Conservation (phyloP, 2,113 vertebrate species). For the Triplophysa dalaica region DNA sequence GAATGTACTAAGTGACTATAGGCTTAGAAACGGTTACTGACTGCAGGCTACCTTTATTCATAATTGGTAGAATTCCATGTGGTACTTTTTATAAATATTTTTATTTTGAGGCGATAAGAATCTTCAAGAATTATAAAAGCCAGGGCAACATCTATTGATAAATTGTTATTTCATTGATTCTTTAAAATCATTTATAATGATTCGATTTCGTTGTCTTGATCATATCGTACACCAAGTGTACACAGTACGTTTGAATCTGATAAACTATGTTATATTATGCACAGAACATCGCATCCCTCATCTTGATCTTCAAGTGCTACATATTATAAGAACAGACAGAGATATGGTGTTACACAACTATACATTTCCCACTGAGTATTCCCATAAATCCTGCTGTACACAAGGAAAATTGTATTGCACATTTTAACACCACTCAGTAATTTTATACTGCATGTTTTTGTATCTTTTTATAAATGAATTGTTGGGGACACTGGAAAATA, state of each 20-base stretch:
- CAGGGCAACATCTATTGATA: not conserved
- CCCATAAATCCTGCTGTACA: not conserved
- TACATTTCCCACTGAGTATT: not conserved
- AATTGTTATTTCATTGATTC: not conserved
- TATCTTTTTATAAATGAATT: slow-evolving; percentile 1
- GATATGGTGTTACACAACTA: not conserved
- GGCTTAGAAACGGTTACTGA: not conserved
- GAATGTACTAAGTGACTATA: not conserved
- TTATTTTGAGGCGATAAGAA: not conserved
- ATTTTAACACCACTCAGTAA: not conserved
- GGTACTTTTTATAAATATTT: not conserved
- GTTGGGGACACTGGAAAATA: slow-evolving; percentile 1
- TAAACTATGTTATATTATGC: not conserved
- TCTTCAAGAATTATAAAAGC: not conserved
- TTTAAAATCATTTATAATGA: not conserved
- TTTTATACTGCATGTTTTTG: not conserved
- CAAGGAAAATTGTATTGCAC: not conserved
- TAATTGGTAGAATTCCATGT: not conserved
- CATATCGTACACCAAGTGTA: slow-evolving; percentile 17
- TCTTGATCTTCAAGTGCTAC: not conserved
- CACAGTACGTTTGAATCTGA: not conserved
- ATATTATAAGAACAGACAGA: not conserved
- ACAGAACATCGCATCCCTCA: not conserved
- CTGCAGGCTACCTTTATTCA: slow-evolving; percentile 5
- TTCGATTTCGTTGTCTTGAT: not conserved